Evolutionary conservation across 2,113 vertebrate genomes (phyloP), one percentile per base, ranked within the genome.

Genomic region (Prolemur simus): DNA sequence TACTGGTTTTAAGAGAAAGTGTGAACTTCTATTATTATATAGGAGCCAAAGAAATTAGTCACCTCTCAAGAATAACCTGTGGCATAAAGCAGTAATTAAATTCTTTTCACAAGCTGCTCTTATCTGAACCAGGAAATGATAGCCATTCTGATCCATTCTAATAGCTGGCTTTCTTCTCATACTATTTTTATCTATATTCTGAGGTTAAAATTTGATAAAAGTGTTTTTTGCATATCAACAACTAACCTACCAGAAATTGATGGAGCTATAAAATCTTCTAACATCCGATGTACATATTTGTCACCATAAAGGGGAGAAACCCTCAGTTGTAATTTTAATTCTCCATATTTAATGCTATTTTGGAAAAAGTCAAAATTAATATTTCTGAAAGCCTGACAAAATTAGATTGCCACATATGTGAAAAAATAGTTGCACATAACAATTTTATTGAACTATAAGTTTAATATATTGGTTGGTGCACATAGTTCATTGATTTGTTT

Each of bases 401-500:
- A 95, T 68, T 87, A 89, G 5, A 91, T 68, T 76, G 7, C 1
- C 27, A 4, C 2, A 64, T 1, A 7, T 39, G 39, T 84, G 9
- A 71, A 94, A 89, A 97, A 76, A 1, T 3, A 66, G 0, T 83
- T 64, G 42, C 58, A 37, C 32, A 8, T 29, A 91, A 85, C 3
- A 95, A 42, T 21, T 94, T 91, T 87, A 91, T 83, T 84, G 77
- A 97, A 45, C 27, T 86, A 0, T 87, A 12, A 94, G 20, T 80
- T 93, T 96, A 95, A 96, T 87, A 58, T 90, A 95, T 85, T 96
- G 23, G 18, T 76, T 92, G 58, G 14, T 87, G 11, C 17, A 87
- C 42, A 94, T 13, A 96, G 1, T 45, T n/a, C n/a, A 94, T 96
- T 15, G 54, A 96, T 97, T 98, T 96, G 29, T 96, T 98, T 97